A percentile compares a stretch with the other conserved stretches of the same genome.
phyloP scores from a whole-genome alignment of 2,888 invertebrate genomes.

The Galeopsomyia nigrocyanea region DNA sequence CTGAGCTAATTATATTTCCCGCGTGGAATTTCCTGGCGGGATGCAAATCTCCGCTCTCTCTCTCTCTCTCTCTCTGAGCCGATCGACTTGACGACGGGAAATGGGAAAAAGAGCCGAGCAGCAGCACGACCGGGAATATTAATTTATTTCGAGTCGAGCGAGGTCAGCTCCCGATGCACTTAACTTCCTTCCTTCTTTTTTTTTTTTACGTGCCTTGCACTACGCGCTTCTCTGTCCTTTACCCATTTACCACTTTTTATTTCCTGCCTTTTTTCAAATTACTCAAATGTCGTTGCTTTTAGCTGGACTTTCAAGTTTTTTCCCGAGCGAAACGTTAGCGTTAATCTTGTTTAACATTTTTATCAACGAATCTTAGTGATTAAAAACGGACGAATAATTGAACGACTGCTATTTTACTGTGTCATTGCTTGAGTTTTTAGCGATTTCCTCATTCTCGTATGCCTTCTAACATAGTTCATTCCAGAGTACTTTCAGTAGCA shows the following conservation, averaged over 20 bases:
- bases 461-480: too few species aligned
- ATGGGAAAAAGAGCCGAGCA: constrained; percentile 3
- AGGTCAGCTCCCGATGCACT: constrained; percentile 15
- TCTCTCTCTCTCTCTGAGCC: too few species aligned
- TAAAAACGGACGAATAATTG: too few species aligned
- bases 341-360: too few species aligned
- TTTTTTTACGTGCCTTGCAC: not conserved
- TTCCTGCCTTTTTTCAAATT: not conserved
- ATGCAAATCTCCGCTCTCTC: constrained; percentile 39
- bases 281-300: not conserved
- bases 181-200: constrained; percentile 7
- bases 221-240: not conserved
- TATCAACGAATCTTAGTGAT: too few species aligned
- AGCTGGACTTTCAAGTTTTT: too few species aligned
- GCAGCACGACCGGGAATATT: constrained; percentile 28
- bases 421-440: too few species aligned
- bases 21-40: constrained; percentile 27
- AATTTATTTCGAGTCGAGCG: constrained; percentile 39
- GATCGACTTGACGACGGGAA: constrained; percentile 27
- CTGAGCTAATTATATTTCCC: constrained; percentile 40
- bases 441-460: too few species aligned
- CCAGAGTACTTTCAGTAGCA: too few species aligned
- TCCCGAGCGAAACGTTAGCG: too few species aligned
- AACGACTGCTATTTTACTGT: too few species aligned
- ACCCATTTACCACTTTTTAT: not conserved